A percentile compares a stretch with the other conserved stretches of the same genome.
phyloP scores from a whole-genome alignment of 2,113 vertebrate species.

The Ginglymostoma cirratum region DNA sequence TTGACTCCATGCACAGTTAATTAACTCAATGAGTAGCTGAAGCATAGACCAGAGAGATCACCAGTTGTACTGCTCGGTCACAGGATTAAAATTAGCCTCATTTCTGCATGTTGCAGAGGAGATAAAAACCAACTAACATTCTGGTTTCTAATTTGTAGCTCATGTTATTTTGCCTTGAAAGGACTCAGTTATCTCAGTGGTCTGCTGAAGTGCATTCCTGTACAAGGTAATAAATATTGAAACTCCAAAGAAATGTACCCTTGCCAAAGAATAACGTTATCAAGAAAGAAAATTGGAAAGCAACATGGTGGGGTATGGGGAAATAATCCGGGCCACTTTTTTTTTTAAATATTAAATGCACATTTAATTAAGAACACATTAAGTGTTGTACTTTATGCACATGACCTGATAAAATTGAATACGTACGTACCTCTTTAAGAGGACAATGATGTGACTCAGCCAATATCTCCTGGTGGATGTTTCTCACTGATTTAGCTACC shows the following conservation, averaged over 20 bases:
- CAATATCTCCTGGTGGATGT: constrained; percentile 74
- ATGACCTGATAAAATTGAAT: background rate
- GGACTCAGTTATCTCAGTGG: background rate
- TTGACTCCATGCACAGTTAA: background rate
- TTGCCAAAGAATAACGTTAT: background rate
- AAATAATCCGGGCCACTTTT: background rate
- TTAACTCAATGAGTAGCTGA: background rate
- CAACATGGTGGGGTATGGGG: background rate
- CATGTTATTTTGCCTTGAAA: background rate
- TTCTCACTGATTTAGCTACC: constrained; percentile 46
- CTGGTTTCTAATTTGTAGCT: background rate
- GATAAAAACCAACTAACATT: background rate
- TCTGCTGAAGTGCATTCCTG: background rate
- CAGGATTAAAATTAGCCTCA: background rate
- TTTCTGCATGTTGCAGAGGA: background rate
- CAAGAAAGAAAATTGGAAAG: background rate
- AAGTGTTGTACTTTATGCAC: background rate
- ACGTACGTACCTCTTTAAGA: constrained; percentile 55
- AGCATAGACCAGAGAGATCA: background rate
- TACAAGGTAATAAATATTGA: background rate
- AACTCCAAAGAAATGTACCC: background rate
- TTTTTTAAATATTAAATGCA: background rate
- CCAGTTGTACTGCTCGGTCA: background rate
- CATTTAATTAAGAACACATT: background rate
- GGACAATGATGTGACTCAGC: constrained; percentile 65